phyloP scores from a whole-genome alignment of 2,113 vertebrate species.

The Lamprologus lemairii region DNA sequence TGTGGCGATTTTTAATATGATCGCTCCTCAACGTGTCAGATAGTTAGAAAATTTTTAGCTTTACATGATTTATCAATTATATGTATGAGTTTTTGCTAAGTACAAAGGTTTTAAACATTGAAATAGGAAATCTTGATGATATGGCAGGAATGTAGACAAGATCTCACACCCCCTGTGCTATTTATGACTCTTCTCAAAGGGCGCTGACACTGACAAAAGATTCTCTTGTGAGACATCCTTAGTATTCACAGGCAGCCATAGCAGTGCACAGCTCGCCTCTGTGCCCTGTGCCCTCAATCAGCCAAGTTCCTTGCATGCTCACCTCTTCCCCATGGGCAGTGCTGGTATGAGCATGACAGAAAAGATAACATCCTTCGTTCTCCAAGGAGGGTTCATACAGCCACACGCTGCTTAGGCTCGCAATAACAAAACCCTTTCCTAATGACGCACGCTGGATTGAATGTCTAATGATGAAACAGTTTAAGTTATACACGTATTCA shows the following conservation, averaged over 20 bases:
- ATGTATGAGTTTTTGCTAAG: not conserved
- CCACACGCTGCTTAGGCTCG: slow-evolving; percentile 28
- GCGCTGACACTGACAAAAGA: slow-evolving; percentile 31
- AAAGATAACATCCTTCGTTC: slow-evolving; percentile 53
- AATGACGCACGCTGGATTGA: slow-evolving; percentile 20
- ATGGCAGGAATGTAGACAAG: not conserved
- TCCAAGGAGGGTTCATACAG: slow-evolving; percentile 8
- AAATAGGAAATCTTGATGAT: not conserved
- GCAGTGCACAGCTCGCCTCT: not conserved
- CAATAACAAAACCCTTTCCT: slow-evolving; percentile 38
- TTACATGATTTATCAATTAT: not conserved
- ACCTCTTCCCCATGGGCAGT: slow-evolving; percentile 51
- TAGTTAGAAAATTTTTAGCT: not conserved
- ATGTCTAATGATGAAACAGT: slow-evolving; percentile 33
- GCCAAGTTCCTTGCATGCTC: slow-evolving; percentile 49
- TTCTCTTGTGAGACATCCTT: slow-evolving; percentile 25
- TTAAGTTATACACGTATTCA: slow-evolving; percentile 6
- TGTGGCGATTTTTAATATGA: not conserved
- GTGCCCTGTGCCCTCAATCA: slow-evolving; percentile 48
- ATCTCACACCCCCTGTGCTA: slow-evolving; percentile 1
- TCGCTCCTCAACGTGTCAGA: not conserved
- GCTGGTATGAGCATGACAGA: slow-evolving; percentile 52
- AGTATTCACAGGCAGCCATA: slow-evolving; percentile 30
- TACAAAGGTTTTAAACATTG: not conserved
- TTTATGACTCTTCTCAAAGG: slow-evolving; percentile 19